A percentile compares a stretch with the other conserved stretches of the same genome.
These are phyloP conservation scores for Planiliza haematocheilus DNA, from an alignment of 2,113 vertebrate species.

Conservation along the genomic window DNA sequence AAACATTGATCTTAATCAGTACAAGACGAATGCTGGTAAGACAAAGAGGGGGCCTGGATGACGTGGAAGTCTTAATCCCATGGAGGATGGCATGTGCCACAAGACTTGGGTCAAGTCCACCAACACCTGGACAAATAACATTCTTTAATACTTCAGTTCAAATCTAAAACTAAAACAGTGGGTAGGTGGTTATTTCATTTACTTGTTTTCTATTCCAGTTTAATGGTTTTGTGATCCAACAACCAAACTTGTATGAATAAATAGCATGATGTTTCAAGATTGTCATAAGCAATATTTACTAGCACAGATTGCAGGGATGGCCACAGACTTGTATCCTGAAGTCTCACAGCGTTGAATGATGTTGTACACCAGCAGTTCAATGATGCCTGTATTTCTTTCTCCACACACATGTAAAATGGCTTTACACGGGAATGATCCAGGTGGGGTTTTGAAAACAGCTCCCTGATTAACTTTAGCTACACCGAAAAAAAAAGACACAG, in stretches of 20 bases:
- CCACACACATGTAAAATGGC: slow-evolving; percentile 73
- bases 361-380: slow-evolving; percentile 45
- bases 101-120: slow-evolving; percentile 40
- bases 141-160: not conserved
- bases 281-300: slow-evolving; percentile 52
- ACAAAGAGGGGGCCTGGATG: not conserved
- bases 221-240: no score
- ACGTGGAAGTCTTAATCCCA: slow-evolving; percentile 46
- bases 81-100: slow-evolving; percentile 69
- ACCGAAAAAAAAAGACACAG: not conserved
- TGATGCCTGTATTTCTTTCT: slow-evolving; percentile 6
- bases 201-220: no score
- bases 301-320: slow-evolving; percentile 75
- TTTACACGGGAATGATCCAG: slow-evolving; percentile 69
- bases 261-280: no score
- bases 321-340: slow-evolving; percentile 54
- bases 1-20: slow-evolving; percentile 65
- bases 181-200: no score
- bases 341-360: slow-evolving; percentile 63
- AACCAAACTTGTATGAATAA: no score
- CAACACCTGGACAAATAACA: slow-evolving; percentile 53
- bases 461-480: slow-evolving; percentile 39
- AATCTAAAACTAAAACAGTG: no score
- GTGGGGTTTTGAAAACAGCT: slow-evolving; percentile 39
- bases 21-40: slow-evolving; percentile 61